These are phyloP conservation scores for Lytechinus pictus DNA, from an alignment of 35 echinoderm and acorn worm species.

Conservation along the genomic window DNA sequence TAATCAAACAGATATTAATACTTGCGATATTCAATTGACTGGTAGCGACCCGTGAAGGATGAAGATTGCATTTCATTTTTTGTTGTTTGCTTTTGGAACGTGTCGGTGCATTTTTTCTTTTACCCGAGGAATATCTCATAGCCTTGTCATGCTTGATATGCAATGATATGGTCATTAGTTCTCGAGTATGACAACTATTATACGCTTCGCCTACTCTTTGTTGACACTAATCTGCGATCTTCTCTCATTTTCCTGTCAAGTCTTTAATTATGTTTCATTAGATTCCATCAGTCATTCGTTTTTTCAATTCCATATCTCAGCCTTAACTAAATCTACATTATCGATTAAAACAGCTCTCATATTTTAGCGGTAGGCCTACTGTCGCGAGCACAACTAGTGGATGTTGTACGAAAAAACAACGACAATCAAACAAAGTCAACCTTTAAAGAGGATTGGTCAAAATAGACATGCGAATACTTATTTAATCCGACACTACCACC, in stretches of 20 bases:
- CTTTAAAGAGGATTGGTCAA: too few species aligned
- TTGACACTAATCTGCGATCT: background rate
- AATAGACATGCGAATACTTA: too few species aligned
- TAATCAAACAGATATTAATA: background rate
- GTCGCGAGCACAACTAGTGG: too few species aligned
- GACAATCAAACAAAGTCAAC: too few species aligned
- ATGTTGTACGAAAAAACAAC: too few species aligned
- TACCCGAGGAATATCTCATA: background rate
- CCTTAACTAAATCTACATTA: too few species aligned
- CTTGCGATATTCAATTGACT: background rate
- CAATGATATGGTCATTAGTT: background rate
- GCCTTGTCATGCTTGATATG: background rate
- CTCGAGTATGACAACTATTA: background rate
- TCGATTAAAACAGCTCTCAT: too few species aligned
- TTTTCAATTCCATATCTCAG: too few species aligned
- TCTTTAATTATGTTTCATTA: background rate
- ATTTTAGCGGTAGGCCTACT: too few species aligned
- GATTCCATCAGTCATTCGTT: too few species aligned
- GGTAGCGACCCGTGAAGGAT: background rate
- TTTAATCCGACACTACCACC: too few species aligned
- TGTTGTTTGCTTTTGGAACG: background rate
- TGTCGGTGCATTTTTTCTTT: background rate
- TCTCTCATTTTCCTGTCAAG: background rate
- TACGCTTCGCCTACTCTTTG: background rate
- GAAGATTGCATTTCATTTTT: background rate